Evolutionary conservation across 92 coral and sea anemone genomes (phyloP), one percentile per base, ranked within the genome.

Genomic region (Phymanthus crucifer): DNA sequence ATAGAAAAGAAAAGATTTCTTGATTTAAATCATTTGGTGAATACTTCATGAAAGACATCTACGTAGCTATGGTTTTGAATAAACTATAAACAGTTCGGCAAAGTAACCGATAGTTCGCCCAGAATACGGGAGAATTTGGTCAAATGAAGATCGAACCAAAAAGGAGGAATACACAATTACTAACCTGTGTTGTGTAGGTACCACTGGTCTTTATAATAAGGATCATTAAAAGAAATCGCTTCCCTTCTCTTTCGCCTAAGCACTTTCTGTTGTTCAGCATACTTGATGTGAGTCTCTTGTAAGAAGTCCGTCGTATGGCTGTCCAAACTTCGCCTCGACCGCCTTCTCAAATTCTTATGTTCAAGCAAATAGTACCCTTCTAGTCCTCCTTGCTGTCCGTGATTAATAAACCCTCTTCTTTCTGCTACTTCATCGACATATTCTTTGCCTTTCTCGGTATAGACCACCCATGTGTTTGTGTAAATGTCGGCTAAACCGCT

Each of bases 401-500:
- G 89, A 74, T 92, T 89, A 27, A 88, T 71, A 83, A 93, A 96
- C n/a, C 94, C 90, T 81, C 89, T 87, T 70, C 85, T 86, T 56
- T 84, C 81, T 12, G 99, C 98, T 78, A 96, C 82, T 71, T 86
- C 89, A 40, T 91, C 95, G 71, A 94, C 98, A 80, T 87, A 93
- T 75, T 90, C 83, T 75, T 90, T 88, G 84, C 90, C 97, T 78
- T 75, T 88, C 45, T 87, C 91, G 17, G 91, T 90, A 64, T 76
- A 71, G 83, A 96, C 91, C 88, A 94, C 98, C 99, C 99, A 96
- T 69, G 99, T 87, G 85, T 96, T 93, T 45, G 95, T 86, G 75
- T 88, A 96, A 71, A 88, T 75, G 78, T 46, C 73, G 35, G 71
- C 82, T 40, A 77, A 33, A 21, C 47, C n/a, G 52, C 70, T 50